Percentiles rank a stretch among this genome's conserved stretches.
These are phyloP conservation scores for Plutomurus gul DNA, from an alignment of 1,140 invertebrate species.

Conservation along the genomic window DNA sequence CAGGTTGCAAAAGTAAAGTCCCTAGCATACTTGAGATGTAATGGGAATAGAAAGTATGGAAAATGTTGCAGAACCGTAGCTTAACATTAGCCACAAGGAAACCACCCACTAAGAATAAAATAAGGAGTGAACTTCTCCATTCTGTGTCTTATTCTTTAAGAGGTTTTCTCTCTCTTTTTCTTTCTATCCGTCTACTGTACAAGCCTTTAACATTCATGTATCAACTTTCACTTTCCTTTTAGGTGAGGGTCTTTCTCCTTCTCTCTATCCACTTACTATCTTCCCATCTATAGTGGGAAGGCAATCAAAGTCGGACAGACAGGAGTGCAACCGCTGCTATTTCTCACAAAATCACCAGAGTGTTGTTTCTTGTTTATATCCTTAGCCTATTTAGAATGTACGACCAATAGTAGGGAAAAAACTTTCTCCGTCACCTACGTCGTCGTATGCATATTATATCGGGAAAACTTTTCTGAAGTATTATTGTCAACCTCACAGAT, in stretches of 20 bases:
- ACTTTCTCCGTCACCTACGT: background rate
- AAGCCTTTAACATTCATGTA: background rate
- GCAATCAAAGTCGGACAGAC: background rate
- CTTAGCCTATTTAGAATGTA: background rate
- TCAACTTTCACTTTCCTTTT: background rate
- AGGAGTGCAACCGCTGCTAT: background rate
- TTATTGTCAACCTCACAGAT: too few relatives aligned
- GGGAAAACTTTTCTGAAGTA: too few relatives aligned
- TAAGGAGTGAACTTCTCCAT: background rate
- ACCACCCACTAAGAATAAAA: background rate
- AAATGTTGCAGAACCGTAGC: background rate
- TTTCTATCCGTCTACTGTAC: too few relatives aligned
- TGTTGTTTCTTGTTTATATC: conserved; percentile 1
- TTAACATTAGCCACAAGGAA: background rate
- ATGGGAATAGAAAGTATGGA: conserved; percentile 1
- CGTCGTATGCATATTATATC: background rate
- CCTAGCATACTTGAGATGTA: background rate
- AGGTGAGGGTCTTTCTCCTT: background rate
- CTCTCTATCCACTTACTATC: background rate
- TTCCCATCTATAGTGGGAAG: too few relatives aligned
- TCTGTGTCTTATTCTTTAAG: background rate
- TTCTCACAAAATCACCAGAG: background rate
- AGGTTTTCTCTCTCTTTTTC: background rate
- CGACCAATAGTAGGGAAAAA: too few relatives aligned
- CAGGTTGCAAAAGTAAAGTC: conserved; percentile 1